A percentile compares a stretch with the other conserved stretches of the same genome.
Evolutionary conservation across 2,797 vertebrate species (phyloP).

Genomic region (Rhynchonycteris naso): DNA sequence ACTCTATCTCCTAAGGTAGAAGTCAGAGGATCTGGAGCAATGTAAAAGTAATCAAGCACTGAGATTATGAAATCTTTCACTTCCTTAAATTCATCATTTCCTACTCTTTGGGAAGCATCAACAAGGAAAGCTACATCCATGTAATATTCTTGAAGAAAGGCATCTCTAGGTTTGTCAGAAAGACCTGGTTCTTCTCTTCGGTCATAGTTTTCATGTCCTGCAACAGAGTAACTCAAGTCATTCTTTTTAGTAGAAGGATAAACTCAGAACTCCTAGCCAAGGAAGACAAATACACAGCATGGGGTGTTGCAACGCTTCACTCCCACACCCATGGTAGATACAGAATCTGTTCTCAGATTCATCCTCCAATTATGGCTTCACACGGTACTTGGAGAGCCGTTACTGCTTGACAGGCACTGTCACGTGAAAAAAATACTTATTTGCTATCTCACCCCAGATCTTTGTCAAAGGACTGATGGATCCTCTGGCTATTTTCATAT

Average conservation of each 20-base stretch:
- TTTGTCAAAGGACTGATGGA: constrained; percentile 1
- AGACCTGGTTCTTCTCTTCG: constrained; percentile 73
- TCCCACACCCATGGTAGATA: not conserved
- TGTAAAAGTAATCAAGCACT: constrained; percentile 80
- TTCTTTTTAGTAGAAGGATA: constrained; percentile 30
- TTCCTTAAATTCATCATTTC: constrained; percentile 73
- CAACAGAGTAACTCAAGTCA: constrained; percentile 71
- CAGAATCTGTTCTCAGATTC: not conserved
- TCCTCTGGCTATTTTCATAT: not conserved
- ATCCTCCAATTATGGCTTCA: not conserved
- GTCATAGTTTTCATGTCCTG: constrained; percentile 69
- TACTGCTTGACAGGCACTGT: not conserved
- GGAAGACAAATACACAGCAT: not conserved
- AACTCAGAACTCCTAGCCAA: constrained; percentile 3
- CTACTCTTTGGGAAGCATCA: constrained; percentile 80
- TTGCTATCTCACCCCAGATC: not conserved
- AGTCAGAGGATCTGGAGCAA: constrained; percentile 63
- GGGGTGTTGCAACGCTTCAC: not conserved
- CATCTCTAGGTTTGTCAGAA: constrained; percentile 22
- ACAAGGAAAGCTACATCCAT: constrained; percentile 85
- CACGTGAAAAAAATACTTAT: not conserved
- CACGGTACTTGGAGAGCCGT: not conserved
- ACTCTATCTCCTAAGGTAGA: constrained; percentile 80
- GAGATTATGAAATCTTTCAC: constrained; percentile 78
- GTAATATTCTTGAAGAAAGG: not conserved